Base-by-base conservation (phyloP, 2,113 vertebrate species). In the Symphodus melops region DNA sequence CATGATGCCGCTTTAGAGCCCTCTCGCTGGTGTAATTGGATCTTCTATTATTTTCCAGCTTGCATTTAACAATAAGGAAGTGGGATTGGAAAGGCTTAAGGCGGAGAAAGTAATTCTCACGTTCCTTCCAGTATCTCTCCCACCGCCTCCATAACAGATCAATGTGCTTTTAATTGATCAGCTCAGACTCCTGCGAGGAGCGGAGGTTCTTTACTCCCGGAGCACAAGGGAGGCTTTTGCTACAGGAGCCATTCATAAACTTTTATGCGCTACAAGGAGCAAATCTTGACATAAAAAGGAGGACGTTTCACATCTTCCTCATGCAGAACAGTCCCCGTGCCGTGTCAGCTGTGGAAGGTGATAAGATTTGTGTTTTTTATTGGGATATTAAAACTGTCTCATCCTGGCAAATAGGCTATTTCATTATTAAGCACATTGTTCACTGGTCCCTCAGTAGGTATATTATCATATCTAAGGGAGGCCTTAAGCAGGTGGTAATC, bases 101-200 rank as follows among this genome's bases (percentile, higher is more conserved):
- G 57, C 56, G 51, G 52, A n/a, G 14, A 13, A 13, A 52, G 73
- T 48, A 57, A 75, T 79, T 78, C 69, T 72, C 74, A 77, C 46
- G 11, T 72, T 51, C 51, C 48, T 20, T 39, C 49, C n/a, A 0
- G 55, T 21, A 8, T 71, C 74, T 58, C 65, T 48, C 66, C 58
- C 52, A 9, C 37, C 21, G 21, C 76, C 79, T 84, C 55, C 9
- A 9, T 60, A 39, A 48, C 46, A 44, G 82, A 90, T 90, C 90
- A 75, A 88, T 92, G 81, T 55, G 79, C 79, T 88, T 89, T 88
- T 86, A 91, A 91, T 86, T 89, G 85, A 89, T 91, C 85, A 72
- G 63, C 58, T 70, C 68, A 58, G 70, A 82, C 77, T 89, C 68
- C 54, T 33, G 68, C 46, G 8, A 58, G 52, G 54, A 69, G 21